phyloP scores from a whole-genome alignment of 2,888 invertebrate genomes.

The Anoncus sp. region DNA sequence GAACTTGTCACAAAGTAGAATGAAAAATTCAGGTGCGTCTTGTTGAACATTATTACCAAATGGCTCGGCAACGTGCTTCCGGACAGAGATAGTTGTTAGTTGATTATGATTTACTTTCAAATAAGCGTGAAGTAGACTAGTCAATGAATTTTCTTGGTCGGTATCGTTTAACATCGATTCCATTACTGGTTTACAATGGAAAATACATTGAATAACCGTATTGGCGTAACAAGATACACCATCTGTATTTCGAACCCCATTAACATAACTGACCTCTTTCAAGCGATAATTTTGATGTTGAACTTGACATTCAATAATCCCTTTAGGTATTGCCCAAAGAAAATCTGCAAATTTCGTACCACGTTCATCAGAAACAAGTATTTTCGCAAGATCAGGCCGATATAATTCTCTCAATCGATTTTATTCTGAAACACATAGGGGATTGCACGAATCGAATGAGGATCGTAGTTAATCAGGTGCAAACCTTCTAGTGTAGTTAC shows the following conservation, averaged over 20 bases:
- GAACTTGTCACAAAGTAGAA: neutral
- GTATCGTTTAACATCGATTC: neutral
- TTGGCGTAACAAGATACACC: conserved; percentile 56
- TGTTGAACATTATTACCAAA: conserved; percentile 37
- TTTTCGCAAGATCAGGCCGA: conserved; percentile 51
- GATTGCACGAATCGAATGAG: conserved; percentile 53
- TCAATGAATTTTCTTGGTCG: neutral
- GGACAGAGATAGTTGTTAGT: neutral
- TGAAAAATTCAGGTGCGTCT: conserved; percentile 40
- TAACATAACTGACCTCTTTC: neutral
- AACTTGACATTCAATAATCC: conserved; percentile 27
- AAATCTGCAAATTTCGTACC: conserved; percentile 33
- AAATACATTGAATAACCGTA: conserved; percentile 49
- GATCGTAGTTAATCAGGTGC: conserved; percentile 68
- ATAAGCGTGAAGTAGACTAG: neutral
- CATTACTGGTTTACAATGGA: conserved; percentile 33
- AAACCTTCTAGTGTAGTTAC: conserved; percentile 63
- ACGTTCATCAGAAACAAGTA: conserved; percentile 10
- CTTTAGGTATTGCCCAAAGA: conserved; percentile 29
- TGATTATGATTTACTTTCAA: neutral
- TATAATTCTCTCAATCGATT: conserved; percentile 63
- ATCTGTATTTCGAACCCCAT: conserved; percentile 48
- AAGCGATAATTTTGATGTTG: neutral
- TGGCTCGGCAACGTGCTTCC: conserved; percentile 18
- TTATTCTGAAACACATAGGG: conserved; percentile 64